Evolutionary conservation across 2,113 vertebrate species (phyloP).

Genomic region (Apus apus): DNA sequence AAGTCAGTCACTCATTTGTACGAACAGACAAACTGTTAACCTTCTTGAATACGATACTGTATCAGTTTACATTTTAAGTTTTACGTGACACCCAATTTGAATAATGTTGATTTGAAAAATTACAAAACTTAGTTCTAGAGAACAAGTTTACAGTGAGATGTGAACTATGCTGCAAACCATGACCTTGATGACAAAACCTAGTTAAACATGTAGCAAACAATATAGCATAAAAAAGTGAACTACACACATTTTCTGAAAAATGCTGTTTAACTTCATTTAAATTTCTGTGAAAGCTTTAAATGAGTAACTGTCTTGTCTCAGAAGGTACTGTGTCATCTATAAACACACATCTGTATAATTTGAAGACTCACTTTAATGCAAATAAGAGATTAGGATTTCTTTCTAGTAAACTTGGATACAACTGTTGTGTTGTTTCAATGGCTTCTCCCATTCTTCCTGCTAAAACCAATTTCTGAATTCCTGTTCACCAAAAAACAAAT

Average conservation of each 20-base stretch:
- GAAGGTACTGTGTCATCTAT: constrained; percentile 65
- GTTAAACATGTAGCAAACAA: constrained; percentile 45
- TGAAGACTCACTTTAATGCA: constrained; percentile 93
- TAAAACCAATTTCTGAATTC: constrained; percentile 99
- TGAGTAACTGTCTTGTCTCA: constrained; percentile 57
- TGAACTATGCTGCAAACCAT: constrained; percentile 41
- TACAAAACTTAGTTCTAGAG: neutral
- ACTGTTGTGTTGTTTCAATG: constrained; percentile 98
- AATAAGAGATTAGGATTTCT: constrained; percentile 98
- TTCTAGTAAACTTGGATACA: constrained; percentile 98
- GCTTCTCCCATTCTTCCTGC: constrained; percentile 99
- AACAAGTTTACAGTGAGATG: constrained; percentile 3
- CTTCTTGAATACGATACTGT: neutral
- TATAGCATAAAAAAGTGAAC: constrained; percentile 43
- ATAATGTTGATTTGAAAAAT: neutral
- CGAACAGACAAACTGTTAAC: neutral
- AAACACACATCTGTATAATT: constrained; percentile 69
- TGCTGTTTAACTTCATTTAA: constrained; percentile 29
- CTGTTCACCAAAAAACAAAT: constrained; percentile 80
- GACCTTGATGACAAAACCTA: constrained; percentile 49
- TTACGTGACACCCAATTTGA: neutral
- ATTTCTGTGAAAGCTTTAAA: constrained; percentile 45
- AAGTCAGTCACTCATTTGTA: neutral
- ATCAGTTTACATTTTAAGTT: neutral
- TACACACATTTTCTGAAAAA: constrained; percentile 49